Evolutionary conservation across 1,140 invertebrate species (phyloP).

Genomic region (Centruroides vittatus): DNA sequence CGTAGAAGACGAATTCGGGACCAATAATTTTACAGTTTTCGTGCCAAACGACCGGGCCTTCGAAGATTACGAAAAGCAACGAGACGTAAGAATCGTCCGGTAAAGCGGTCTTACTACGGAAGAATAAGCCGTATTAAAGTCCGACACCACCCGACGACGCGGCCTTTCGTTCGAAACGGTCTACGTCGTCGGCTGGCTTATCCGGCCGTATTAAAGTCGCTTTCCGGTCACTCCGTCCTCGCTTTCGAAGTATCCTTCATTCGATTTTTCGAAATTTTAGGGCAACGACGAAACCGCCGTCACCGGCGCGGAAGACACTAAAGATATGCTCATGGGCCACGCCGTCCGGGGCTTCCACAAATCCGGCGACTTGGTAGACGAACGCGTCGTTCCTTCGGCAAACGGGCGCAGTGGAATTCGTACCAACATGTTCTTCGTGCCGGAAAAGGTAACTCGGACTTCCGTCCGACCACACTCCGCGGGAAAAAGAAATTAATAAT

Average conservation of each 20-base stretch:
- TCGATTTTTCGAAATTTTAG: no score
- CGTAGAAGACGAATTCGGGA: constrained; percentile 28
- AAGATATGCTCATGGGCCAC: constrained; percentile 4
- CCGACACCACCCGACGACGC: no score
- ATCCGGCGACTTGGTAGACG: constrained; percentile 13
- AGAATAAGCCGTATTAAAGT: no score
- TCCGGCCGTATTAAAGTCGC: no score
- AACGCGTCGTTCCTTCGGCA: neutral
- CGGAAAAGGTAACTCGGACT: constrained; percentile 19
- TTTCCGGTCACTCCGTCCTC: no score
- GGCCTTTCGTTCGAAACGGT: no score
- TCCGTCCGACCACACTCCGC: no score
- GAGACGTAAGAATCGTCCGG: neutral
- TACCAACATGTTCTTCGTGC: constrained; percentile 12
- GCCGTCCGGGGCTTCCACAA: constrained; percentile 6
- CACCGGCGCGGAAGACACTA: neutral
- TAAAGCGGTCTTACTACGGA: neutral
- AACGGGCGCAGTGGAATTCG: constrained; percentile 1
- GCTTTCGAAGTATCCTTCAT: no score
- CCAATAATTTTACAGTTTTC: constrained; percentile 39
- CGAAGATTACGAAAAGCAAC: constrained; percentile 15
- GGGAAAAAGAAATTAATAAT: neutral
- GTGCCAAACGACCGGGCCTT: constrained; percentile 39
- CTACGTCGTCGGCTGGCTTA: no score
- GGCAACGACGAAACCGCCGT: neutral